Evolutionary conservation across 2,113 vertebrate genomes (phyloP).

Genomic region (Pterophyllum scalare): DNA sequence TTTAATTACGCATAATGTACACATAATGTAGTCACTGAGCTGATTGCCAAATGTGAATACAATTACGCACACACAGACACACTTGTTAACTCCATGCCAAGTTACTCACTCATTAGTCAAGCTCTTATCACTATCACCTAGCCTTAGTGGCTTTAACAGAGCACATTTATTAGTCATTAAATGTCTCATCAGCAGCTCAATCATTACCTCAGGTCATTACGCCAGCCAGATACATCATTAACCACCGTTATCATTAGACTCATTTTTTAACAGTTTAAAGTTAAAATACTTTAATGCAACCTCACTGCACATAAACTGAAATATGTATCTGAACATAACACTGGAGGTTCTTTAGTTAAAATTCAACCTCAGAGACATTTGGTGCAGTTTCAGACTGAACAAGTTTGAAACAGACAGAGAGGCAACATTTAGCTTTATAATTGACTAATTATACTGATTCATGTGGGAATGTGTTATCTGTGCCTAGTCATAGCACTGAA

Average conservation of each 20-base stretch:
- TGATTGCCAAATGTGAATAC: not conserved
- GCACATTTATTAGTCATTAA: constrained; percentile 71
- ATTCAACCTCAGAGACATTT: not conserved
- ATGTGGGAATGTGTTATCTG: constrained; percentile 17
- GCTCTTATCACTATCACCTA: constrained; percentile 52
- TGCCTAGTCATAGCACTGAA: constrained; percentile 1
- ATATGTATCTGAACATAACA: not conserved
- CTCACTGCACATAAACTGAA: not conserved
- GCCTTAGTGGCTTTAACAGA: constrained; percentile 20
- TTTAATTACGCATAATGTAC: not conserved
- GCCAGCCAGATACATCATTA: constrained; percentile 55
- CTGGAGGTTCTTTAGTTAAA: not conserved
- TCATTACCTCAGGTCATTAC: constrained; percentile 67
- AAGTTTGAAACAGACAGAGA: not conserved
- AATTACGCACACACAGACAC: not conserved
- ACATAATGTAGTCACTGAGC: not conserved
- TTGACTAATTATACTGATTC: constrained; percentile 21
- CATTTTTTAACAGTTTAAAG: constrained; percentile 32
- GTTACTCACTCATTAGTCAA: constrained; percentile 51
- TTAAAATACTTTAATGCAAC: constrained; percentile 26
- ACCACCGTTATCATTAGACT: constrained; percentile 29
- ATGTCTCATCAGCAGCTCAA: constrained; percentile 55
- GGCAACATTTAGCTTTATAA: constrained; percentile 4
- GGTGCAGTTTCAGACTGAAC: not conserved
- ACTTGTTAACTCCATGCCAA: constrained; percentile 7